phyloP scores from a whole-genome alignment of 1,140 invertebrate genomes.

The Tenebrio molitor region DNA sequence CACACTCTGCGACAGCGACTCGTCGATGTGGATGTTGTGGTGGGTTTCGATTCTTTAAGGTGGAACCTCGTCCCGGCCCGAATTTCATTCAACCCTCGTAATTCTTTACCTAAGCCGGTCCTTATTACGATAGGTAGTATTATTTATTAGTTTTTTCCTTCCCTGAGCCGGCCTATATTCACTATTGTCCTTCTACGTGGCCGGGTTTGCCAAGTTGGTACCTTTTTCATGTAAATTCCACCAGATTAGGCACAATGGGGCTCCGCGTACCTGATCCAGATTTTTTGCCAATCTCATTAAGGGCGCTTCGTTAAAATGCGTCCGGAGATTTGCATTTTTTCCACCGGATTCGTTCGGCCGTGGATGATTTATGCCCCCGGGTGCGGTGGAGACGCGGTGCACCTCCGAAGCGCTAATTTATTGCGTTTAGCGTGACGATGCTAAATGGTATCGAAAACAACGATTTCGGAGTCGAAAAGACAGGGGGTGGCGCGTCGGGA shows the following conservation, averaged over 20 bases:
- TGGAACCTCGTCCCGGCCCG: not conserved
- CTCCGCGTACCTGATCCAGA: slow-evolving; percentile 46
- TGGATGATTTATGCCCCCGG: not conserved
- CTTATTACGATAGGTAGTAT: slow-evolving; percentile 46
- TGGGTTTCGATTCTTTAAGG: not conserved
- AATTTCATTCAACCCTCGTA: slow-evolving; percentile 39
- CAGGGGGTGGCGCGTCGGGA: no score
- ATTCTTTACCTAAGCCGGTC: slow-evolving; percentile 49
- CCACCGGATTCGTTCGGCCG: not conserved
- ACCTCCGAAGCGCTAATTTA: slow-evolving; percentile 1
- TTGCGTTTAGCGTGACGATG: not conserved
- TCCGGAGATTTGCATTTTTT: slow-evolving; percentile 43
- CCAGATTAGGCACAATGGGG: slow-evolving; percentile 43
- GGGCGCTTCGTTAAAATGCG: slow-evolving; percentile 44
- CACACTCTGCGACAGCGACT: no score
- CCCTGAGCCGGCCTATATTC: slow-evolving; percentile 41
- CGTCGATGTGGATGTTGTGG: no score
- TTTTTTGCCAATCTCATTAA: slow-evolving; percentile 49
- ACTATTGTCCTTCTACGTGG: slow-evolving; percentile 48
- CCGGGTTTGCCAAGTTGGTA: slow-evolving; percentile 40
- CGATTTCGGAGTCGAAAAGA: not conserved
- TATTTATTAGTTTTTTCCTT: slow-evolving; percentile 52
- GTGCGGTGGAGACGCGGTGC: no score
- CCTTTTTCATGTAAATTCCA: slow-evolving; percentile 50
- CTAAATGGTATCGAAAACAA: slow-evolving; percentile 13